A percentile compares a stretch with the other conserved stretches of the same genome.
phyloP scores from a whole-genome alignment of 2,113 vertebrate genomes.

The Corythornis cristatus region DNA sequence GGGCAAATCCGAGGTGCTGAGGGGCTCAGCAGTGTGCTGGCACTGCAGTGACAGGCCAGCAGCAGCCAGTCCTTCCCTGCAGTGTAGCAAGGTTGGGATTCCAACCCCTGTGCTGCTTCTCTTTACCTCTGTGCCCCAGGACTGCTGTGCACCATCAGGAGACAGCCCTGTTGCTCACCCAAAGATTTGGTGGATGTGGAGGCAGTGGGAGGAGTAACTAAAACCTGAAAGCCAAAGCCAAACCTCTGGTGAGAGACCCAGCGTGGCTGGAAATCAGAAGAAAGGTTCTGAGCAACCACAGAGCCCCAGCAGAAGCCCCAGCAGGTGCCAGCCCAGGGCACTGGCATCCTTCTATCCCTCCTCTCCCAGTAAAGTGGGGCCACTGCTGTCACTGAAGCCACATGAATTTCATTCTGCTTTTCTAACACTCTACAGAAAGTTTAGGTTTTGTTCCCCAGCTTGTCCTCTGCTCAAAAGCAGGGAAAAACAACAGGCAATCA shows the following conservation, averaged over 20 bases:
- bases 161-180: not conserved
- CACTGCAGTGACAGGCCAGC: not conserved
- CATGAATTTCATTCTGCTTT: not conserved
- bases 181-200: not conserved
- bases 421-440: not conserved
- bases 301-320: not conserved
- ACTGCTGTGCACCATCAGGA: not conserved
- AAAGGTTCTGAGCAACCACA: not conserved
- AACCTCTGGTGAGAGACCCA: not conserved
- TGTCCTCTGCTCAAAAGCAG: not conserved
- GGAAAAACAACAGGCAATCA: not conserved
- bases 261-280: not conserved
- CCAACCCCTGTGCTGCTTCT: not conserved
- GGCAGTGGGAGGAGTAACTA: not conserved
- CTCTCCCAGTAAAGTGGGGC: not conserved
- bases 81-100: fast-evolving
- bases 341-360: not conserved
- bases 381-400: not conserved
- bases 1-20: fast-evolving
- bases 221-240: not conserved
- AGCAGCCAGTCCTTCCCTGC: not conserved
- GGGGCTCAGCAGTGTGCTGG: not conserved
- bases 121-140: not conserved
- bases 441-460: not conserved
- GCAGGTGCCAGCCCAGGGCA: not conserved